Evolutionary conservation across 1,140 invertebrate genomes (phyloP), one percentile per base, ranked within the genome.

Genomic region (Vanessa atalanta): DNA sequence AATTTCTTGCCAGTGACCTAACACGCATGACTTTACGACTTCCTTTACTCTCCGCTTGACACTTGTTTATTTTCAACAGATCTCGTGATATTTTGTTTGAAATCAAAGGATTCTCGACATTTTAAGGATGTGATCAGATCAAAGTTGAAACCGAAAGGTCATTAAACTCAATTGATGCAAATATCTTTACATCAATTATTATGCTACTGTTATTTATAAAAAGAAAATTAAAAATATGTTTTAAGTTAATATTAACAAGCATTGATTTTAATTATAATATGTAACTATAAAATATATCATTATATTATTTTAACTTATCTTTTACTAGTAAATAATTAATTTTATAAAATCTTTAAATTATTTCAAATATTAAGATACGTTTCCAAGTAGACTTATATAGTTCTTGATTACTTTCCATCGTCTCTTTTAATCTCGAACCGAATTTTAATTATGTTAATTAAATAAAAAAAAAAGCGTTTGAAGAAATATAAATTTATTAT

Each of bases 401-500:
- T 48, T 37, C 15, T 67, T 26, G 23, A 66, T 20, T 20, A n/a
- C 8, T 51, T 15, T 15, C 7, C 7, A 7, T 7, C 7, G 37
- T 43, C 37, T 43, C 37, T 11, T 11, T 43, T 9, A 43, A 63
- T 31, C 37, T 63, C 13, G 26, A 63, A 15, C 13, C 47, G 26
- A 23, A 11, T 57, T n/a, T n/a, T n/a, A 66, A 57, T n/a, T 47
- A 64, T 11, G 31, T 12, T 64, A 20, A 77, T 76, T 61, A 76
- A 81, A 79, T 65, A 79, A 75, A 68, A 76, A 75, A 67, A 50
- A 77, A 68, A 65, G n/a, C 31, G 66, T 64, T 70, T 79, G 75
- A 72, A 70, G 79, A 79, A 83, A 85, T 86, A 89, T 89, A 89
- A 88, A 89, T 92, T 92, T 92, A 92, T 92, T 92, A 92, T 92